These are phyloP conservation scores for Fulmarus glacialis DNA, from an alignment of 2,113 vertebrate genomes.

Conservation along the genomic window DNA sequence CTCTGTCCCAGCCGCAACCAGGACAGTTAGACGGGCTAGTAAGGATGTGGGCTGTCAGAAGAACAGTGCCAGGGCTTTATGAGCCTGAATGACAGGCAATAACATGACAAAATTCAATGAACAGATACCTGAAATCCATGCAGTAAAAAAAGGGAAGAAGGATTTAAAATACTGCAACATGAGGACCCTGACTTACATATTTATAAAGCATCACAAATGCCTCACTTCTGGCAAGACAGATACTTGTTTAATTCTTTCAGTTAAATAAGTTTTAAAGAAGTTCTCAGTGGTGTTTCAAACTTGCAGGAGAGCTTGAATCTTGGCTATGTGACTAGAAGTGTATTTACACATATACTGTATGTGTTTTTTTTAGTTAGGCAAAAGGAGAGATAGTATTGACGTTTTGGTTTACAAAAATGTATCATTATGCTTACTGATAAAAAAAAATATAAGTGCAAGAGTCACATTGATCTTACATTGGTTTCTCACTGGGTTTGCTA, in stretches of 20 bases:
- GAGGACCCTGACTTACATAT: background rate
- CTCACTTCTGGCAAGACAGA: background rate
- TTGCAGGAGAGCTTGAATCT: background rate
- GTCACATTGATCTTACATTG: conserved; percentile 74
- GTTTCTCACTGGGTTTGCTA: conserved; percentile 85
- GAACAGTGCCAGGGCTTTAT: background rate
- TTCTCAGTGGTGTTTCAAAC: background rate
- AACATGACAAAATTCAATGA: accelerated
- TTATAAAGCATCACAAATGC: background rate
- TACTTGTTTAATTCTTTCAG: background rate
- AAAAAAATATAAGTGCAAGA: background rate
- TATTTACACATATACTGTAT: background rate
- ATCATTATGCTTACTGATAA: background rate
- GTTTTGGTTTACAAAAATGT: background rate
- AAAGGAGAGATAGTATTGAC: background rate
- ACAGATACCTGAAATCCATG: background rate
- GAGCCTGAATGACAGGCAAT: background rate
- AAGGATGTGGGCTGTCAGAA: background rate
- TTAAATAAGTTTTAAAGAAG: background rate
- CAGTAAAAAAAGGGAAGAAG: background rate
- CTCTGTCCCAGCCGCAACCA: too few species aligned
- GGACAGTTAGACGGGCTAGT: background rate
- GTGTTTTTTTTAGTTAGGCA: background rate
- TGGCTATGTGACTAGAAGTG: background rate
- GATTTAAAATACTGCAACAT: background rate